These are phyloP conservation scores for Excalfactoria chinensis DNA, from an alignment of 2,113 vertebrate species.

Conservation along the genomic window DNA sequence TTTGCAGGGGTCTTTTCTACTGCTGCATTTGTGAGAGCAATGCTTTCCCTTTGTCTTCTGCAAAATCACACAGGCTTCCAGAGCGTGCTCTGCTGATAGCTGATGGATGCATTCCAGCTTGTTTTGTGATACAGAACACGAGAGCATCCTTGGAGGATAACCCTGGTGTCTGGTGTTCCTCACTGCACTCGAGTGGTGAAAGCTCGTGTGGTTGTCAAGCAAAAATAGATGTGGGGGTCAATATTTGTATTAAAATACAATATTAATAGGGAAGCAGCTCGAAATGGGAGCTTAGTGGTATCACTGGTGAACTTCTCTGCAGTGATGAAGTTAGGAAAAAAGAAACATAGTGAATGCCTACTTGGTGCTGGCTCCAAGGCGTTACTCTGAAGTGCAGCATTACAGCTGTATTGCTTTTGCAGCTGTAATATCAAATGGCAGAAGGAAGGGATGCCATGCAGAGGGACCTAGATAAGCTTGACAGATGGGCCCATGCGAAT, in stretches of 20 bases:
- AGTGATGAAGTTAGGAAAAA: not conserved
- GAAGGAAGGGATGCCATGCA: too few relatives aligned
- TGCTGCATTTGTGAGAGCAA: fast-evolving
- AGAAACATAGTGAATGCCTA: not conserved
- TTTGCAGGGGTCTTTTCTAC: not conserved
- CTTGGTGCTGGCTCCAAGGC: fast-evolving
- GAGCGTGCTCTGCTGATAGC: not conserved
- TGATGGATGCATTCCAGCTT: not conserved
- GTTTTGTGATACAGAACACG: not conserved
- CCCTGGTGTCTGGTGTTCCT: not conserved
- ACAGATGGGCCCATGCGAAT: too few relatives aligned
- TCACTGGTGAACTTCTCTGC: not conserved
- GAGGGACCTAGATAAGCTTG: too few relatives aligned
- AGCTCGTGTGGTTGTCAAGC: not conserved
- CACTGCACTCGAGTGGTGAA: not conserved
- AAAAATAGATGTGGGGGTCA: not conserved
- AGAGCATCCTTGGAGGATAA: not conserved
- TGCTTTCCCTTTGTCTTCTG: not conserved
- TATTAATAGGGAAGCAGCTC: not conserved
- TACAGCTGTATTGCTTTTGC: not conserved
- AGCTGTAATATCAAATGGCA: not conserved
- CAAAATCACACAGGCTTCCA: not conserved
- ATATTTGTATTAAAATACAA: not conserved
- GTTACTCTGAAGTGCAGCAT: not conserved
- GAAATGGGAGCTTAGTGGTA: not conserved